These are phyloP conservation scores for Eupsittula cactorum DNA, from an alignment of 2,113 vertebrate genomes.

Conservation along the genomic window DNA sequence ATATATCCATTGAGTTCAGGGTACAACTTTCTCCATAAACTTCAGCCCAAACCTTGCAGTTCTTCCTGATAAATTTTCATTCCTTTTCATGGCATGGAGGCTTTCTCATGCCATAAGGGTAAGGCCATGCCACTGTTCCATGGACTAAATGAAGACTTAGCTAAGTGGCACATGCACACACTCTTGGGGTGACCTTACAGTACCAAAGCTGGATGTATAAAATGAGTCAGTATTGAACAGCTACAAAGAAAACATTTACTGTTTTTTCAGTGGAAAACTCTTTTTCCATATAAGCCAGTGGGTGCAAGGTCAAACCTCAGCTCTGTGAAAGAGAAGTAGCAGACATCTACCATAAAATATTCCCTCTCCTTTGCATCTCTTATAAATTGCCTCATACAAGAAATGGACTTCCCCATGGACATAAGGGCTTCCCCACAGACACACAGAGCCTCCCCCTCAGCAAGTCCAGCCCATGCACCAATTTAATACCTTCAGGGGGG, in stretches of 20 bases:
- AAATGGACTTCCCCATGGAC: not conserved
- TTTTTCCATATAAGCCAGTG: not conserved
- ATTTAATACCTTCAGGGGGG: constrained; percentile 37
- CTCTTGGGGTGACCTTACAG: not conserved
- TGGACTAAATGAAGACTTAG: not conserved
- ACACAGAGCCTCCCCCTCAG: not conserved
- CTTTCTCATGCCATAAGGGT: not conserved
- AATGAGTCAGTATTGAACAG: not conserved
- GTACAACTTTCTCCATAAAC: not conserved
- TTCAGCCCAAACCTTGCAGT: not conserved
- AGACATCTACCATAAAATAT: not conserved
- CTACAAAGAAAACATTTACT: not conserved
- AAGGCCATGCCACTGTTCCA: not conserved
- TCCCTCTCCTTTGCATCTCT: not conserved
- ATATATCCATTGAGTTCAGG: not conserved
- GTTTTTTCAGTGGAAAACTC: not conserved
- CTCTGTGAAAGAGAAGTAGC: not conserved
- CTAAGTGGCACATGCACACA: not conserved
- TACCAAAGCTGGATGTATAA: not conserved
- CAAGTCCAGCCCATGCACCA: not conserved
- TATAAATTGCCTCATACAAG: not conserved
- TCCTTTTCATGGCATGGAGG: not conserved
- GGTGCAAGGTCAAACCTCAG: not conserved
- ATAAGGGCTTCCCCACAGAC: not conserved
- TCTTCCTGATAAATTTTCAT: not conserved